Base-by-base conservation (phyloP, 2,113 vertebrate genomes). In the Montifringilla adamsi region DNA sequence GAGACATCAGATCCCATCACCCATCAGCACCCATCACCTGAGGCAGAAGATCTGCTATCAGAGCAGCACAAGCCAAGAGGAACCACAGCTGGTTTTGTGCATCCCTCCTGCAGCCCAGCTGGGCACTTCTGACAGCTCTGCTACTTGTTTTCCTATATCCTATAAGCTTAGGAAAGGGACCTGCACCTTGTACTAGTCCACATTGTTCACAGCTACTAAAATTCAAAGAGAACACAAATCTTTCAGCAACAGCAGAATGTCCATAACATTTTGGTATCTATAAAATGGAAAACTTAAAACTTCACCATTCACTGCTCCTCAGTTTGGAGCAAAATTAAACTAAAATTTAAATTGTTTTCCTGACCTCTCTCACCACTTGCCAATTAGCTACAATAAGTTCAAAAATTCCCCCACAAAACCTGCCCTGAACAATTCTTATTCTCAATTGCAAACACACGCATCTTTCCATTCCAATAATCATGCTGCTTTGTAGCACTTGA, bases 361-460 rank as follows among this genome's bases (percentile, higher is more conserved):
- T 39, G 12, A 84, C 5, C 16, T 73, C 63, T 64, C 58, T 39
- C 17, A 53, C 13, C 14, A 37, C 37, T 43, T 62, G 7, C 19
- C 47, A 67, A 37, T 26, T 39, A 81, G 6, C 6, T 49, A 62
- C 35, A 67, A 75, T 23, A 30, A 28, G 6, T 30, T 11, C 1
- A 5, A 21, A 27, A 20, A 33, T 9, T 5, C 1, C 0, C 5
- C 30, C 30, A 15, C 13, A 67, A 41, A 7, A 43, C 3, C 18
- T 35, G 8, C 31, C 23, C 33, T 46, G 37, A 90, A 73, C 3
- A 94, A 64, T 9, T 79, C n/a, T 72, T 56, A 47, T 10, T 78
- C 16, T 33, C 12, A 87, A 27, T 0, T 84, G 7, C 26, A 84
- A 88, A 90, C 21, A 66, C 13, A 52, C 9, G 9, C 28, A 62